These are phyloP conservation scores for Drosophila ezoana DNA, from an alignment of 2,888 invertebrate genomes.

Conservation along the genomic window DNA sequence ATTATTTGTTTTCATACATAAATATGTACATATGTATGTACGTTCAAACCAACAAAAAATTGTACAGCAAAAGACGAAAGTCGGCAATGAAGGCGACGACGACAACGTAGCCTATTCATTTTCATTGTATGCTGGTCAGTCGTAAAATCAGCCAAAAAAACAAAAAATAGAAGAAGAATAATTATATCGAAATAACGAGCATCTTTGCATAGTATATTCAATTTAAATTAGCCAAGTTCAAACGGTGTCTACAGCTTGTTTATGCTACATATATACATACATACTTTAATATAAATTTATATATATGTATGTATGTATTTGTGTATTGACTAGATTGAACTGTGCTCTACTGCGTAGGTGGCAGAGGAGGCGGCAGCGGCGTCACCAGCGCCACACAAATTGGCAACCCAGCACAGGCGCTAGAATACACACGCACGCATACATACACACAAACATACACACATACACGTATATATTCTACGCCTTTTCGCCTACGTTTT, in stretches of 20 bases:
- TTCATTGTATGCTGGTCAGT: slow-evolving; percentile 20
- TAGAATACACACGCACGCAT: slow-evolving; percentile 31
- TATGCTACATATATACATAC: slow-evolving; percentile 31
- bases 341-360: slow-evolving; percentile 54
- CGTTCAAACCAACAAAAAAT: slow-evolving; percentile 28
- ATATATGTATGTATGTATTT: slow-evolving; percentile 17
- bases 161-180: slow-evolving; percentile 3
- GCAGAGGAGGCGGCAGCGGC: slow-evolving; percentile 31
- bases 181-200: slow-evolving; percentile 21
- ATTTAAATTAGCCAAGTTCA: slow-evolving; percentile 73
- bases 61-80: slow-evolving; percentile 60
- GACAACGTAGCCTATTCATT: slow-evolving; percentile 25
- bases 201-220: slow-evolving; percentile 28
- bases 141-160: slow-evolving; percentile 40
- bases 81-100: slow-evolving; percentile 37
- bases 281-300: no score
- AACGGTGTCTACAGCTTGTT: slow-evolving; percentile 46
- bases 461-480: slow-evolving; percentile 29
- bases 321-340: slow-evolving; percentile 41
- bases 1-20: slow-evolving; percentile 80
- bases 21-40: slow-evolving; percentile 8
- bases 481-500: slow-evolving; percentile 76
- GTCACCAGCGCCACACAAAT: slow-evolving; percentile 55
- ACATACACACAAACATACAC: slow-evolving; percentile 12
- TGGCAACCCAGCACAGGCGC: slow-evolving; percentile 62